Percentiles rank a stretch among this genome's conserved stretches.
Evolutionary conservation across 2,797 vertebrate genomes (phyloP).

Genomic region (Pipistrellus nathusii): DNA sequence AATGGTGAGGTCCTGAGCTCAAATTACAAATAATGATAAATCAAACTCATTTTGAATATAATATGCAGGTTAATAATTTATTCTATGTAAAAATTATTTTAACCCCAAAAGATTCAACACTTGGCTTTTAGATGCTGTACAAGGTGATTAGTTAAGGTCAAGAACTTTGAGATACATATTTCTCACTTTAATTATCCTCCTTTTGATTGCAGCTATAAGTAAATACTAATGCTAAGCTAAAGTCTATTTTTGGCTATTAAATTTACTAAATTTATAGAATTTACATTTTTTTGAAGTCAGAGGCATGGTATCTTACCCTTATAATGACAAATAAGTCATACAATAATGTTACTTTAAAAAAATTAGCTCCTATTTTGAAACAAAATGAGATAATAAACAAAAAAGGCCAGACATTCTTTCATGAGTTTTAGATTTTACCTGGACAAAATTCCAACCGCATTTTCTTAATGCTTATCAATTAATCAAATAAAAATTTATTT

Average conservation of each 20-base stretch:
- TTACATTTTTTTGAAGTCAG: background rate
- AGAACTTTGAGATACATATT: background rate
- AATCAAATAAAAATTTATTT: background rate
- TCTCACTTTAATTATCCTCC: conserved; percentile 15
- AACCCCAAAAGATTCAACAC: conserved; percentile 3
- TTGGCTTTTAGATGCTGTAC: background rate
- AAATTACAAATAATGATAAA: conserved; percentile 5
- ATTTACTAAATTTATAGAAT: conserved; percentile 36
- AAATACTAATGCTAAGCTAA: background rate
- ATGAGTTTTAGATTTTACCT: conserved; percentile 24
- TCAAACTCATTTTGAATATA: conserved; percentile 6
- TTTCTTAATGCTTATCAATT: conserved; percentile 45
- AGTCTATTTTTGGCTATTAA: conserved; percentile 10
- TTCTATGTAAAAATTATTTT: conserved; percentile 8
- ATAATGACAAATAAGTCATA: conserved; percentile 2
- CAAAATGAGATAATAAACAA: conserved; percentile 10
- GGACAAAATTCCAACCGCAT: conserved; percentile 26
- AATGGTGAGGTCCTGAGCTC: background rate
- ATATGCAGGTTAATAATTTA: background rate
- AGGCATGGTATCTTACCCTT: background rate
- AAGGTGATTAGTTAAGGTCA: background rate
- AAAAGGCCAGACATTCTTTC: background rate
- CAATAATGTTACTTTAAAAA: conserved; percentile 25
- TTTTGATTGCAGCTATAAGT: background rate
- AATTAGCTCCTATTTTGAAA: conserved; percentile 20